phyloP scores from a whole-genome alignment of 2,888 invertebrate species.

The Kryphioiulus occultus region DNA sequence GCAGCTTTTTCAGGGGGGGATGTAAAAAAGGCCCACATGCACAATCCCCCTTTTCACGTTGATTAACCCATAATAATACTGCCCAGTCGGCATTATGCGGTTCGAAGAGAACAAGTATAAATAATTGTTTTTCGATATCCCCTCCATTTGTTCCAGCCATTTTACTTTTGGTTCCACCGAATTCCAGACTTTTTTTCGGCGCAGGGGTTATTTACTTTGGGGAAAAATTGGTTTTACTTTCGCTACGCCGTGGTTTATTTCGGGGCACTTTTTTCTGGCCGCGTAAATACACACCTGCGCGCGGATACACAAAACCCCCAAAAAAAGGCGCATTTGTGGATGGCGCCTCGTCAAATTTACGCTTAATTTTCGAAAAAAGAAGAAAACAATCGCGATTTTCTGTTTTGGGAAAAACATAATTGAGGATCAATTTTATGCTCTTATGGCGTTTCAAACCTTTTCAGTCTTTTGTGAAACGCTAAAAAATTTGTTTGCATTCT shows the following conservation, averaged over 20 bases:
- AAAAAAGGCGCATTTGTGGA: neutral
- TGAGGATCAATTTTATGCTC: constrained; percentile 35
- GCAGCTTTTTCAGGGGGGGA: neutral
- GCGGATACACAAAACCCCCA: neutral
- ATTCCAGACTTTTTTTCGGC: neutral
- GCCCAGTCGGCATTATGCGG: constrained; percentile 31
- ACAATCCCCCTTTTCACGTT: constrained; percentile 29
- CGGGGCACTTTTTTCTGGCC: neutral
- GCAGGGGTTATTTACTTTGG: constrained; percentile 6
- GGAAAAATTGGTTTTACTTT: constrained; percentile 31
- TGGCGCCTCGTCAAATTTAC: constrained; percentile 31
- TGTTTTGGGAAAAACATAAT: constrained; percentile 35
- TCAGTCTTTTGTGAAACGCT: constrained; percentile 10
- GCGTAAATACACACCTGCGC: constrained; percentile 1
- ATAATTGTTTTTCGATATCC: constrained; percentile 35
- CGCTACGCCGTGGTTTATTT: constrained; percentile 18
- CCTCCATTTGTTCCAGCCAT: constrained; percentile 26
- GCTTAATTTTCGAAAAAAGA: constrained; percentile 11
- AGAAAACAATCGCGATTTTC: constrained; percentile 33
- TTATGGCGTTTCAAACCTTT: neutral
- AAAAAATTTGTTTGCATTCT: constrained; percentile 21
- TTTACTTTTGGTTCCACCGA: constrained; percentile 31
- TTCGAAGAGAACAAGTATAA: constrained; percentile 22
- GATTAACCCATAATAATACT: constrained; percentile 26
- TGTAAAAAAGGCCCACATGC: neutral